Evolutionary conservation across 2,888 invertebrate species (phyloP).

Genomic region (Tetheella fluctuosa): DNA sequence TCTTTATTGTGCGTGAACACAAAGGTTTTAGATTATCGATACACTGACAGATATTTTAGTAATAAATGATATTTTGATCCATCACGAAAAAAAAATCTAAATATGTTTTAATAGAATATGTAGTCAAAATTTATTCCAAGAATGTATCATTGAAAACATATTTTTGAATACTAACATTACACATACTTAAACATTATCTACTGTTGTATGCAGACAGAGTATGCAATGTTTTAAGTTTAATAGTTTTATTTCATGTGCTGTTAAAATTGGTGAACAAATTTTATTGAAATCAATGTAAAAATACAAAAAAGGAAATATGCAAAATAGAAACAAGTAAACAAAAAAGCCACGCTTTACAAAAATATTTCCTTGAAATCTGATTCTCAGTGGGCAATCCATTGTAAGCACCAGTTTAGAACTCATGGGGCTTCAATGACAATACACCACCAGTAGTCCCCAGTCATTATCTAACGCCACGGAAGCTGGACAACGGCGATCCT

Average conservation of each 20-base stretch:
- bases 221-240: no score
- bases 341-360: slow-evolving; percentile 24
- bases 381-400: slow-evolving; percentile 64
- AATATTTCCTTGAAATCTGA: slow-evolving; percentile 48
- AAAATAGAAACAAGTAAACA: slow-evolving; percentile 29
- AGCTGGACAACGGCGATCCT: slow-evolving; percentile 61
- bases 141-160: no score
- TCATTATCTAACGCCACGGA: slow-evolving; percentile 70
- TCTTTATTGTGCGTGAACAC: slow-evolving; percentile 48
- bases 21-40: slow-evolving; percentile 63
- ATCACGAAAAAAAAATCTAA: not conserved
- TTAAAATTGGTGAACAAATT: no score
- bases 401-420: slow-evolving; percentile 47
- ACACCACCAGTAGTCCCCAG: slow-evolving; percentile 59
- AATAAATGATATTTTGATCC: slow-evolving; percentile 28
- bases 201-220: no score
- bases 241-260: no score
- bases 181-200: no score
- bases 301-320: no score
- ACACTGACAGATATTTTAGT: slow-evolving; percentile 42
- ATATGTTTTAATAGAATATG: no score
- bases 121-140: no score
- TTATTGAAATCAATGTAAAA: no score
- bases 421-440: slow-evolving; percentile 67
- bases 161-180: no score